Evolutionary conservation across 2,888 invertebrate genomes (phyloP).

Genomic region (Cephus pygmeus): DNA sequence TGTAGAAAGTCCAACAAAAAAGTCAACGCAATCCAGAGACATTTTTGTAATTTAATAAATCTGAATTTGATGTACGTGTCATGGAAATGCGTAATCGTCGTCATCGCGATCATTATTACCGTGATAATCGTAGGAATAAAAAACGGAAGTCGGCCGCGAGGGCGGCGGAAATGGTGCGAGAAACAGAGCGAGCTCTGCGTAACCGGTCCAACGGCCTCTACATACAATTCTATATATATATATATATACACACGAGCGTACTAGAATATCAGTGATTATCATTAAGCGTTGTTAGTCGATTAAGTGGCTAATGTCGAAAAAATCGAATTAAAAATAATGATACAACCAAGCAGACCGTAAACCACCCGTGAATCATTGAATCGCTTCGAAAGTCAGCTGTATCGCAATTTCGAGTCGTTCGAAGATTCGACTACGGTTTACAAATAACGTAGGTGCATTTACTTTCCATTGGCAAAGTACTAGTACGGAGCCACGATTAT

Average conservation of each 20-base stretch:
- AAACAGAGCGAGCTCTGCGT: constrained; percentile 23
- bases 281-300: constrained; percentile 16
- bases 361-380: constrained; percentile 4
- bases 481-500: not conserved
- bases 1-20: not conserved
- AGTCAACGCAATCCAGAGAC: not conserved
- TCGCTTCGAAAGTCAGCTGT: not conserved
- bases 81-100: not conserved
- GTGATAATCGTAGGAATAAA: constrained; percentile 7
- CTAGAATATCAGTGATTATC: constrained; percentile 12
- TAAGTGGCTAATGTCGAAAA: not conserved
- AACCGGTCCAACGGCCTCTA: constrained; percentile 25
- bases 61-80: not conserved
- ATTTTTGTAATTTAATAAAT: not conserved
- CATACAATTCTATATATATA: not conserved
- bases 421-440: not conserved
- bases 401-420: not conserved
- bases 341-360: not conserved
- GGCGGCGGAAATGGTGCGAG: constrained; percentile 25
- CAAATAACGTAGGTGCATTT: not conserved
- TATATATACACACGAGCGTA: not conserved
- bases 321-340: constrained; percentile 7
- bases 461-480: not conserved
- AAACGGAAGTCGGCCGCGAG: constrained; percentile 25
- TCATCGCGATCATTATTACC: constrained; percentile 2